Conservation (phyloP, 2,797 vertebrate species). For the Megalops cyprinoides region DNA sequence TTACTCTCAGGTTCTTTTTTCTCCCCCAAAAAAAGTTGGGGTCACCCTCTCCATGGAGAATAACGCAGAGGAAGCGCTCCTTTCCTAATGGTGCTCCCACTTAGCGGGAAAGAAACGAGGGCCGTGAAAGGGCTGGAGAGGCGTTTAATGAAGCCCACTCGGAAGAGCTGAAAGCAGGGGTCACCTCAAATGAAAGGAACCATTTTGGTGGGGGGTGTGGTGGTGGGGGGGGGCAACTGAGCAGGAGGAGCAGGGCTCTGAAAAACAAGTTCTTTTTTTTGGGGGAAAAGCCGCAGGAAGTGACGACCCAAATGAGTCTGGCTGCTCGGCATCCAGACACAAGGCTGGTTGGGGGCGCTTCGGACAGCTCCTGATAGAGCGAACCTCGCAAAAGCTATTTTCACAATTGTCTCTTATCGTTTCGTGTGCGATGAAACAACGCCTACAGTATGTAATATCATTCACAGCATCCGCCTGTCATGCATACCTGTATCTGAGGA, state of each 20-base stretch:
- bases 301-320: slow-evolving; percentile 55
- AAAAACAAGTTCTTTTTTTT: slow-evolving; percentile 54
- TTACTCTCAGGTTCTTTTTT: slow-evolving; percentile 83
- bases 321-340: slow-evolving; percentile 48
- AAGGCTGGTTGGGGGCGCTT: too few relatives aligned
- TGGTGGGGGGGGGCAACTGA: slow-evolving; percentile 63
- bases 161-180: slow-evolving; percentile 77
- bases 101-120: slow-evolving; percentile 56
- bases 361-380: slow-evolving; percentile 24
- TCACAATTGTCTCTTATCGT: neutral
- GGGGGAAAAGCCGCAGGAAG: slow-evolving; percentile 53
- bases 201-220: too few relatives aligned
- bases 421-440: slow-evolving; percentile 3
- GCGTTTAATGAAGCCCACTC: slow-evolving; percentile 80
- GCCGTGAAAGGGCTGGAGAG: slow-evolving; percentile 65
- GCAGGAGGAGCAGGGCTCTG: slow-evolving; percentile 55
- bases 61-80: slow-evolving; percentile 72
- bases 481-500: too few relatives aligned
- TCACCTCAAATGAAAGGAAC: slow-evolving; percentile 74
- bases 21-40: slow-evolving; percentile 70
- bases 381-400: neutral
- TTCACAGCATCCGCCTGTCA: neutral
- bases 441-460: neutral
- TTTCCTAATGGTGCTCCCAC: slow-evolving; percentile 75
- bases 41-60: slow-evolving; percentile 79